phyloP scores from a whole-genome alignment of 2,888 invertebrate genomes.

The Thyatira batis region DNA sequence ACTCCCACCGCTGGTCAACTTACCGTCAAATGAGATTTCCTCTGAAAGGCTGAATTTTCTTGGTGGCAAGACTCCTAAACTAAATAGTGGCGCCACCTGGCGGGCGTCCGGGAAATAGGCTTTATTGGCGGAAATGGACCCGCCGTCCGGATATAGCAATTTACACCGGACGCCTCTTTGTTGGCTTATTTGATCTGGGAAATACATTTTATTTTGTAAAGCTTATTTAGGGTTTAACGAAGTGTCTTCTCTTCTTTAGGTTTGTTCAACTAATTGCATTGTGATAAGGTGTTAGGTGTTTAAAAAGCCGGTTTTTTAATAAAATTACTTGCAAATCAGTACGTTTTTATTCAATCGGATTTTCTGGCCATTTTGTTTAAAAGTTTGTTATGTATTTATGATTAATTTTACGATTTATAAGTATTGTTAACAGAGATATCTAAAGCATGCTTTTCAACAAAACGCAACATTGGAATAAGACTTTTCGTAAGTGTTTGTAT shows the following conservation, averaged over 20 bases:
- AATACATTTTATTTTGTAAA: slow-evolving; percentile 35
- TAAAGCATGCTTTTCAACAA: too few species aligned
- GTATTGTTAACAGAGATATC: too few species aligned
- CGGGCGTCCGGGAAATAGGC: slow-evolving; percentile 53
- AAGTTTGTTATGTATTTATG: too few species aligned
- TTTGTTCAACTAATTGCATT: background rate
- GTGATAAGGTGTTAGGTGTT: too few species aligned
- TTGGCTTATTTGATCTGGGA: slow-evolving; percentile 44
- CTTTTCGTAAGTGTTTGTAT: too few species aligned
- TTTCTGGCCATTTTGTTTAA: too few species aligned
- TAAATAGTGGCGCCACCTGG: slow-evolving; percentile 70
- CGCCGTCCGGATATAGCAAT: slow-evolving; percentile 70
- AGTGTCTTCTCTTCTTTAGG: slow-evolving; percentile 16
- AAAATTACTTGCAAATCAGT: too few species aligned
- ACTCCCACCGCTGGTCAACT: slow-evolving; percentile 5
- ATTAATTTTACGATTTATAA: too few species aligned
- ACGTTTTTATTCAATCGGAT: too few species aligned
- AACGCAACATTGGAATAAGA: too few species aligned
- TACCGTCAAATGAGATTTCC: slow-evolving; percentile 33
- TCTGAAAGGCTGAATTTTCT: slow-evolving; percentile 23
- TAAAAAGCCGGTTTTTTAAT: too few species aligned
- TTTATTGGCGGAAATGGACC: slow-evolving; percentile 71
- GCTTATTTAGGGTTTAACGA: background rate
- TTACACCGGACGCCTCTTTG: slow-evolving; percentile 47
- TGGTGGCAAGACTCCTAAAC: slow-evolving; percentile 42